Conservation (phyloP, 2,888 invertebrate species). For the Eutolmus rufibarbis region DNA sequence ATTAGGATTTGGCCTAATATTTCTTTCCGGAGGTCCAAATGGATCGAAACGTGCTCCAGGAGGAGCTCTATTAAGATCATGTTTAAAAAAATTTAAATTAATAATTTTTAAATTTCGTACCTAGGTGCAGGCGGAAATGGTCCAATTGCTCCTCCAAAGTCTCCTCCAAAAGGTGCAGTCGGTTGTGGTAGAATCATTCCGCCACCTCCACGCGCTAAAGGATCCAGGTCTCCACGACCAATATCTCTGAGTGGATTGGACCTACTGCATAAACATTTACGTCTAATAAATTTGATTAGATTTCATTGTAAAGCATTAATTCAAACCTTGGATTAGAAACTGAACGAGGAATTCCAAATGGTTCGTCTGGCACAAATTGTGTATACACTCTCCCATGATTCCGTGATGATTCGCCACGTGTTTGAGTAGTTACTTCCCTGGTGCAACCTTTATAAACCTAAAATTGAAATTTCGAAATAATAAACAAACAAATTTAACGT, state of each 20-base stretch:
- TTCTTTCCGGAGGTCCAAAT: slow-evolving; percentile 72
- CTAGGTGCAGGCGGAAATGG: not conserved
- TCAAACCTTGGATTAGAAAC: not conserved
- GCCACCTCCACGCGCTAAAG: slow-evolving; percentile 72
- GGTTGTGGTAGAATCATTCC: slow-evolving; percentile 80
- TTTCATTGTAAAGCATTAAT: not conserved
- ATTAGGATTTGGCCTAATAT: slow-evolving; percentile 64
- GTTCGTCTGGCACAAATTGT: slow-evolving; percentile 49
- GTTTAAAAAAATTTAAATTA: not conserved
- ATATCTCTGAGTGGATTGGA: slow-evolving; percentile 64
- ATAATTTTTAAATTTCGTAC: not conserved
- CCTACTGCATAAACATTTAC: slow-evolving; percentile 49
- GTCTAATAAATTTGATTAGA: not conserved
- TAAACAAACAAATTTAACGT: not conserved
- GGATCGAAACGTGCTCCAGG: slow-evolving; percentile 89
- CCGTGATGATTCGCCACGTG: slow-evolving; percentile 47
- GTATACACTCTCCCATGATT: not conserved
- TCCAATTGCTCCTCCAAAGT: slow-evolving; percentile 45
- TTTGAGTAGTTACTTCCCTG: slow-evolving; percentile 58
- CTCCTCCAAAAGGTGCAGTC: slow-evolving; percentile 49
- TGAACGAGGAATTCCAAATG: slow-evolving; percentile 52
- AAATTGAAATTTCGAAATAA: not conserved
- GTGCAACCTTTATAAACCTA: slow-evolving; percentile 58
- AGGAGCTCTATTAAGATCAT: not conserved
- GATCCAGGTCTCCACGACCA: slow-evolving; percentile 81